Base-by-base conservation (phyloP, 2,113 vertebrate genomes). In the Lagopus leucura region DNA sequence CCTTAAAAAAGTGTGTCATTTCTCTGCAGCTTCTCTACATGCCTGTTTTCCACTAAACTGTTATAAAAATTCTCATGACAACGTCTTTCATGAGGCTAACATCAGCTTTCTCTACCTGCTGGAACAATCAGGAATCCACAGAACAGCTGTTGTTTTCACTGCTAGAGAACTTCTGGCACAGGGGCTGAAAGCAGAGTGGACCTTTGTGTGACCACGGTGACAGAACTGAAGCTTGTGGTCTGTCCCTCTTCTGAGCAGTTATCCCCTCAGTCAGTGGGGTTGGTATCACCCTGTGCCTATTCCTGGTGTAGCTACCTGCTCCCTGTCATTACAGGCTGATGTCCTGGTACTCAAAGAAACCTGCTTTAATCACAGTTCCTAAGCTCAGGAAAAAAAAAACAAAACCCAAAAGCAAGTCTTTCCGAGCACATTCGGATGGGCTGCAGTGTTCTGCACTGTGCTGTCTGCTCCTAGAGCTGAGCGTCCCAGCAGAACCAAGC, bases 211-310 rank as follows among this genome's bases (percentile, higher is more conserved):
- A 45, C 43, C 63, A 6, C 60, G 20, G 45, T 5, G 82, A 40
- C 64, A 43, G 20, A 52, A 58, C 50, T 74, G 65, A 54, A 86
- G 70, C 69, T 10, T 52, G 79, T 2, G 28, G 69, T 17, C n/a
- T 63, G 40, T 65, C 58, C 40, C 52, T 64, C 32, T 58, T 25
- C 75, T 58, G 4, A 95, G 76, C 60, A 71, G 65, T 20, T 47
- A 32, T 16, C 79, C 64, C 50, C 75, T 10, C 4, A 0, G 6
- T 38, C 4, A 0, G 6, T 38, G 64, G 67, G 64, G 54, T 8
- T 91, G 66, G 72, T 85, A 3, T 14, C 64, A 2, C 5, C 7
- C 58, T 45, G 30, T 73, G 70, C 58, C 78, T 77, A 7, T 38
- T 86, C 13, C 92, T 80, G 72, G 32, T 64, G 34, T 43, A 74